Evolutionary conservation across 2,888 invertebrate species (phyloP).

Genomic region (Graphium colonna): DNA sequence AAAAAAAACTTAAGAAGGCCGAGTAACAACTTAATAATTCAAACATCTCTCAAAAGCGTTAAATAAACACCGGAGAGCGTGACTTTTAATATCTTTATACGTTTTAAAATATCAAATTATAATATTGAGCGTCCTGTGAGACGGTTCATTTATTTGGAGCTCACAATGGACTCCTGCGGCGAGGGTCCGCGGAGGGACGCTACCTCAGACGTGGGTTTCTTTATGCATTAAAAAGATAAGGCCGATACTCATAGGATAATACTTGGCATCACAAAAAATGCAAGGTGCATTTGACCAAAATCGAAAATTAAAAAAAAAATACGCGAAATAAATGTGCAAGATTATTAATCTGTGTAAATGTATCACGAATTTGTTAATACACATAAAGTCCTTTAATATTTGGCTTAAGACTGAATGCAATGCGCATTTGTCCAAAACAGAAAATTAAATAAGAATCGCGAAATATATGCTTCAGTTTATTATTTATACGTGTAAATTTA

Average conservation of each 20-base stretch:
- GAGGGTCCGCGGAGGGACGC: slow-evolving; percentile 33
- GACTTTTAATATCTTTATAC: slow-evolving; percentile 78
- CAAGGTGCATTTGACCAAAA: no score
- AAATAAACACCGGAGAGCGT: slow-evolving; percentile 75
- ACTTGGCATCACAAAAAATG: no score
- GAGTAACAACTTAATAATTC: slow-evolving; percentile 57
- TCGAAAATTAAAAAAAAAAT: no score
- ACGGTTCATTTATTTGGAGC: slow-evolving; percentile 66
- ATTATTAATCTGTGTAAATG: no score
- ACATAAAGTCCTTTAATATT: no score
- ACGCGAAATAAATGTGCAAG: no score
- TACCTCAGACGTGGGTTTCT: slow-evolving; percentile 31
- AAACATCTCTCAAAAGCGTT: slow-evolving; percentile 56
- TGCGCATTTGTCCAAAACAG: no score
- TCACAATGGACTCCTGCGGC: slow-evolving; percentile 66
- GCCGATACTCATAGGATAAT: slow-evolving; percentile 29
- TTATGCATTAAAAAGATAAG: slow-evolving; percentile 32
- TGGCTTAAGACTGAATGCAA: no score
- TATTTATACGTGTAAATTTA: no score
- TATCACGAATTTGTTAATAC: no score
- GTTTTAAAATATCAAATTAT: slow-evolving; percentile 79
- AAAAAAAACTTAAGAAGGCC: slow-evolving; percentile 11
- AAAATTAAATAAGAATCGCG: no score
- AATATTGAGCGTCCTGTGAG: slow-evolving; percentile 71
- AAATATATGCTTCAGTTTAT: no score